Base-by-base conservation (phyloP, 2,888 invertebrate species). In the Rhogogaster chlorosoma region DNA sequence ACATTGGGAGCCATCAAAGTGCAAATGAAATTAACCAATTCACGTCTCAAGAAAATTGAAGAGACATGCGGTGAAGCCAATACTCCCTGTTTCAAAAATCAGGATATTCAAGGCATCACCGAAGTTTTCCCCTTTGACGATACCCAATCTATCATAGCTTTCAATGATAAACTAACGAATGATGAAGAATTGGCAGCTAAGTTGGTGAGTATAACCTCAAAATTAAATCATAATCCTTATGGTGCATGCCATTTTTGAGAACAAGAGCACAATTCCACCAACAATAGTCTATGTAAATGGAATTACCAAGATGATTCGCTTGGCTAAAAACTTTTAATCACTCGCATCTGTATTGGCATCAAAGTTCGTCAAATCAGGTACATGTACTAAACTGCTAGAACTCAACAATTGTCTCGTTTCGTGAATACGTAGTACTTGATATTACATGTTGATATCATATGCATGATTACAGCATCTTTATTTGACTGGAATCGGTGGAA, bases 381-480 rank as follows among this genome's bases (percentile, higher is more conserved):
- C n/a, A n/a, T n/a, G n/a, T n/a, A n/a, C n/a, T n/a, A n/a, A n/a
- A n/a, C n/a, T n/a, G n/a, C n/a, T n/a, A n/a, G n/a, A n/a, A n/a
- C n/a, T n/a, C n/a, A n/a, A n/a, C n/a, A n/a, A n/a, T n/a, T n/a
- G n/a, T n/a, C n/a, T n/a, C n/a, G n/a, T n/a, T n/a, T 15, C 15
- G 5, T 6, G 12, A 64, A 64, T 64, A 26, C 64, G 10, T 45
- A 45, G 64, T 64, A 64, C 64, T 64, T 64, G 64, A 64, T 64
- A 15, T 53, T 53, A 18, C 53, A 53, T 53, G 53, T 53, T 12
- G 53, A 6, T 53, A 53, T 64, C 64, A 15, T 15, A 64, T 64
- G 15, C 64, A 67, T 67, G 18, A 67, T 67, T 67, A 67, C 67
- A 67, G 67, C 67, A 67, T 67, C 15, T 67, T 2, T 67, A 67